phyloP scores from a whole-genome alignment of 2,888 invertebrate genomes.

The Micropterix aruncella region DNA sequence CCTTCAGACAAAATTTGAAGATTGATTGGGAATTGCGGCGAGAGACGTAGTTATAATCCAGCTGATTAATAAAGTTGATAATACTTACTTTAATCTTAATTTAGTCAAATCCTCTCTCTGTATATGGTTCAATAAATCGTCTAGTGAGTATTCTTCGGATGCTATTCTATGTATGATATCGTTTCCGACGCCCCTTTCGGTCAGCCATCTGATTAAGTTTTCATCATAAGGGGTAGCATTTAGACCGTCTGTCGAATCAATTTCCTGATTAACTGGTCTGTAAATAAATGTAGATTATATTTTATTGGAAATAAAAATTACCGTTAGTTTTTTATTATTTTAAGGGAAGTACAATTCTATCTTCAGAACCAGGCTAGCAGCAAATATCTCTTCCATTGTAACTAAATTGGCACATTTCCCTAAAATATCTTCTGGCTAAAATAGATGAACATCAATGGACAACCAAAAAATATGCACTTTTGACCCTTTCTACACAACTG shows the following conservation, averaged over 20 bases:
- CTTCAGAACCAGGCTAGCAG: too few species aligned
- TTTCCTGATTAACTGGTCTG: not conserved
- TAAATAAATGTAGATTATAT: not conserved
- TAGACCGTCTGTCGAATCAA: not conserved
- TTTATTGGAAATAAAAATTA: not conserved
- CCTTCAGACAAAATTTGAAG: conserved; percentile 1
- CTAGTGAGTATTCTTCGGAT: conserved; percentile 62
- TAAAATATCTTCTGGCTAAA: too few species aligned
- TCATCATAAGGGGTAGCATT: conserved; percentile 4
- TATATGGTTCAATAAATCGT: conserved; percentile 66
- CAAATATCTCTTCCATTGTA: too few species aligned
- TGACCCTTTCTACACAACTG: too few species aligned
- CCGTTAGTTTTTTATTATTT: too few species aligned
- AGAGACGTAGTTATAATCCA: too few species aligned
- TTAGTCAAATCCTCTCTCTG: conserved; percentile 71
- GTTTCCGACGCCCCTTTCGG: conserved; percentile 51
- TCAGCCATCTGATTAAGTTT: conserved; percentile 45
- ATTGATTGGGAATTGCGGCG: conserved; percentile 4
- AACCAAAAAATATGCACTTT: too few species aligned
- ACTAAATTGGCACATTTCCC: too few species aligned
- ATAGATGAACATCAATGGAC: too few species aligned
- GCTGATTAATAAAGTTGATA: not conserved
- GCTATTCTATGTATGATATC: conserved; percentile 52
- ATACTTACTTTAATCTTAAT: conserved; percentile 58
- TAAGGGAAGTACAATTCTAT: too few species aligned